Evolutionary conservation across 2,888 invertebrate genomes (phyloP).

Genomic region (Chalcis sispes): DNA sequence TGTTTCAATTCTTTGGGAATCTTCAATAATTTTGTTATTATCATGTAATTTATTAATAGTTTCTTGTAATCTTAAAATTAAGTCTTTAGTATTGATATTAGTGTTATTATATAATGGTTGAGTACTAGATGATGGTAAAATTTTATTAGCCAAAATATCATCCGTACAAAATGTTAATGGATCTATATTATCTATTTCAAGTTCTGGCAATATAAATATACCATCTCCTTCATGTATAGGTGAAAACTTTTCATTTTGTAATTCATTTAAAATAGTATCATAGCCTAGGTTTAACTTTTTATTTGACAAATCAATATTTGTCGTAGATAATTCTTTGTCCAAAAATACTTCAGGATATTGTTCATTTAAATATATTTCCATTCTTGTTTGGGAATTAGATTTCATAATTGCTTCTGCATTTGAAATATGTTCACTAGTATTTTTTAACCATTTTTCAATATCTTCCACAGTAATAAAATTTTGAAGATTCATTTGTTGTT

Average conservation of each 20-base stretch:
- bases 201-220: constrained; percentile 69
- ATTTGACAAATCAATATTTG: constrained; percentile 68
- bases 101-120: constrained; percentile 42
- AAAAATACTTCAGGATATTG: constrained; percentile 67
- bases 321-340: constrained; percentile 66
- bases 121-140: constrained; percentile 64
- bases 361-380: constrained; percentile 67
- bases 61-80: constrained; percentile 35
- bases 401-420: constrained; percentile 64
- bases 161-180: constrained; percentile 62
- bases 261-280: constrained; percentile 68
- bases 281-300: constrained; percentile 67
- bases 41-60: constrained; percentile 30
- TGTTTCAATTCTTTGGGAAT: constrained; percentile 2
- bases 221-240: constrained; percentile 68
- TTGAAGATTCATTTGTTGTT: constrained; percentile 18
- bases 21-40: constrained; percentile 9
- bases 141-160: constrained; percentile 70
- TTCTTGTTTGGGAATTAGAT: constrained; percentile 63
- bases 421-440: constrained; percentile 67
- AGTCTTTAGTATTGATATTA: constrained; percentile 35
- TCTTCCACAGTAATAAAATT: constrained; percentile 62
- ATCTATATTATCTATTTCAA: constrained; percentile 70
- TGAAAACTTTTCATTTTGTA: constrained; percentile 68
- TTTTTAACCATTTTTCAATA: constrained; percentile 73